These are phyloP conservation scores for Boleophthalmus pectinirostris DNA, from an alignment of 2,113 vertebrate species.

Conservation along the genomic window DNA sequence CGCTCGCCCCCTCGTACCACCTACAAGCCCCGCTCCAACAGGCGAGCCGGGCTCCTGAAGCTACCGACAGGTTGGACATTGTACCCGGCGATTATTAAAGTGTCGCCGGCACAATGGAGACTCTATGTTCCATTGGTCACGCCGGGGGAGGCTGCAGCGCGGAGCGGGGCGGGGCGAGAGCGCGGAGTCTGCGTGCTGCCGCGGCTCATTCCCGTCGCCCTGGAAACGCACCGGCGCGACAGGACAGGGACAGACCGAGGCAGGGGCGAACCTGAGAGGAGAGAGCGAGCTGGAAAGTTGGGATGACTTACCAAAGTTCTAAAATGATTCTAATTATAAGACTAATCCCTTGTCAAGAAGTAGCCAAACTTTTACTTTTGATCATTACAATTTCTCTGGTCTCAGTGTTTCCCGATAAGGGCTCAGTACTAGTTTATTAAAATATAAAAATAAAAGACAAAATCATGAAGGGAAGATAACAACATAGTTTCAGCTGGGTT, in stretches of 20 bases:
- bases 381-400: too few relatives aligned
- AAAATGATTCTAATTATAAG: too few relatives aligned
- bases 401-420: too few relatives aligned
- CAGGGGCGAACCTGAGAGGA: constrained; percentile 22
- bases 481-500: too few relatives aligned
- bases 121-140: constrained; percentile 99
- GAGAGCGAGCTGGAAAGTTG: too few relatives aligned
- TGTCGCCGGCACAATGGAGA: constrained; percentile 91
- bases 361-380: too few relatives aligned
- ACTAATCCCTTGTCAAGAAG: too few relatives aligned
- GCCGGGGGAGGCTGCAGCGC: constrained; percentile 88
- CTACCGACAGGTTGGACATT: constrained; percentile 99
- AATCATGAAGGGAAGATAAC: too few relatives aligned
- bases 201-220: constrained; percentile 84
- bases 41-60: constrained; percentile 87
- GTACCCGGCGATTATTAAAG: constrained; percentile 98
- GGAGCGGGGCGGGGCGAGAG: constrained; percentile 81
- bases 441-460: too few relatives aligned
- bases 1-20: constrained; percentile 72
- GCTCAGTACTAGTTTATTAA: too few relatives aligned
- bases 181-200: constrained; percentile 94
- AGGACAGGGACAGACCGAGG: constrained; percentile 50
- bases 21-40: constrained; percentile 74
- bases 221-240: constrained; percentile 80
- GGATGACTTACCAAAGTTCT: too few relatives aligned